Base-by-base conservation (phyloP, 2,797 vertebrate species). In the Distichodus sexfasciatus region DNA sequence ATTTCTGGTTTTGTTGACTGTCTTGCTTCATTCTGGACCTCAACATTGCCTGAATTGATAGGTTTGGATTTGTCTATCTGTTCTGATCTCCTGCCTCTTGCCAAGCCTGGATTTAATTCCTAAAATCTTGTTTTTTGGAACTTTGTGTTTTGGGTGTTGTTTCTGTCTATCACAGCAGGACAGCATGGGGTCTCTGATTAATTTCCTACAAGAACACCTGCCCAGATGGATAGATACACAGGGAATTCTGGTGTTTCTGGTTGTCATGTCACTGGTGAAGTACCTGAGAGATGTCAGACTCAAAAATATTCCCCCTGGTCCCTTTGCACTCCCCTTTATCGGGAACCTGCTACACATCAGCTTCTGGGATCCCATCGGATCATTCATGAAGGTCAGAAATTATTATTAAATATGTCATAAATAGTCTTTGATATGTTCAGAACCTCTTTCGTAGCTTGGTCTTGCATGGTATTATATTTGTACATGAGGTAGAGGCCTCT, bases 281-380 rank as follows among this genome's bases (percentile, higher is more conserved):
- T 81, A 78, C 24, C 1, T 86, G 1, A 81, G 67, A 41, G 76
- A 79, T 63, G 50, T 53, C 14, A 67, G 36, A 2, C 51, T 71
- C 0, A 71, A 15, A 23, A 76, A 57, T 36, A 77, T 78, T 33
- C 85, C 84, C 6, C 86, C 86, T 10, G 84, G 86, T 55, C 85
- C 87, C 11, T 4, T 19, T 23, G 21, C 71, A 10, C 17, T 84
- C 17, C 87, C 87, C 3, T 12, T 86, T 1, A 2, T 87, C 17
- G 85, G 87, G 35, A 86, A 80, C 59, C 24, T 84, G 5, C 74
- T 87, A 19, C 64, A 19, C n/a, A 6, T 84, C 26, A 76, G 84
- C 33, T 44, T 59, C 19, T 70, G 0, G 0, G 81, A 76, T 21
- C 9, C 35, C 17, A 75, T 87, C 8, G 75, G 71, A 40, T 57